Conservation (phyloP, 1,140 invertebrate species). For the Macrosteles quadrilineatus region DNA sequence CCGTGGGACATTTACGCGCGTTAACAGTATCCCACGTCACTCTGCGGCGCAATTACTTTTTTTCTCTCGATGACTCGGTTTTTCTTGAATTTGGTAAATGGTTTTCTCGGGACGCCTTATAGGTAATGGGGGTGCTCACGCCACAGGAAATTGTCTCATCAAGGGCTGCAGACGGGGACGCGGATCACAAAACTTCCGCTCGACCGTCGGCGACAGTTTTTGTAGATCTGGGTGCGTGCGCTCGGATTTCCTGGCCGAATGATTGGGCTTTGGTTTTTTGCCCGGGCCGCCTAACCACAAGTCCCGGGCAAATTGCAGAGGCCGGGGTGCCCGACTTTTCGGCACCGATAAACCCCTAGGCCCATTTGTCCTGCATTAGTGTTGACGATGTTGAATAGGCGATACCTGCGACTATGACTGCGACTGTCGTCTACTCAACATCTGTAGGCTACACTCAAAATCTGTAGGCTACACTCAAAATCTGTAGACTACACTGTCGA, state of each 20-base stretch:
- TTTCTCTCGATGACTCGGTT: constrained; percentile 10
- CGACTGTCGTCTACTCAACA: too few species aligned
- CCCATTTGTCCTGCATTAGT: constrained; percentile 3
- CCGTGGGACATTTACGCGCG: too few species aligned
- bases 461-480: too few species aligned
- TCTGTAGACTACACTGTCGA: too few species aligned
- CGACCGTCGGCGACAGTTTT: constrained; percentile 12
- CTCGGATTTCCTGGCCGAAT: constrained; percentile 17
- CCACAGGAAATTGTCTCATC: constrained; percentile 23
- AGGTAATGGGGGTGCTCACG: constrained; percentile 3
- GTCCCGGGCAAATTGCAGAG: constrained; percentile 6
- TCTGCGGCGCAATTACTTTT: constrained; percentile 3
- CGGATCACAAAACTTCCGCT: constrained; percentile 5
- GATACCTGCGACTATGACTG: too few species aligned
- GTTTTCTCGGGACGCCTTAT: constrained; percentile 16
- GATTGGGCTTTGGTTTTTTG: constrained; percentile 11
- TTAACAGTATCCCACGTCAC: neutral
- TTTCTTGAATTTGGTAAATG: constrained; percentile 14
- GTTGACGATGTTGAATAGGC: too few species aligned
- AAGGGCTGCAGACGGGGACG: neutral
- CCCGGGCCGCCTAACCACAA: constrained; percentile 13
- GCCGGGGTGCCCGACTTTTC: constrained; percentile 11
- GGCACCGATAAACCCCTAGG: neutral
- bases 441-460: too few species aligned
- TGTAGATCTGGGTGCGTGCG: neutral